phyloP scores from a whole-genome alignment of 2,113 vertebrate genomes.

The Phylloscopus whistleri region DNA sequence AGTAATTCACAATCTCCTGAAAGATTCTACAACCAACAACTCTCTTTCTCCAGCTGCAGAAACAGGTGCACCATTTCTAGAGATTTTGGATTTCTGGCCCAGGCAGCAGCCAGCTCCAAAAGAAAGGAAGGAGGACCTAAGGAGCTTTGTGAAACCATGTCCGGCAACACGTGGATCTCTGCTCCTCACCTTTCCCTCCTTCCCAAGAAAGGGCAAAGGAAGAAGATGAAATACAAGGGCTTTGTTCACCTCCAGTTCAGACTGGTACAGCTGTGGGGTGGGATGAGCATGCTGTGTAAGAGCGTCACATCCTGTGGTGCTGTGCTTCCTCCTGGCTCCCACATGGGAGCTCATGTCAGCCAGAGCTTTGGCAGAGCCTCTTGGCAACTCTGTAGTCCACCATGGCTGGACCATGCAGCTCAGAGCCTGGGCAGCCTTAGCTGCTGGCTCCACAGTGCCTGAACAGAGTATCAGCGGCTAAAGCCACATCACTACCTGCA shows the following conservation, averaged over 20 bases:
- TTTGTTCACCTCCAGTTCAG: neutral
- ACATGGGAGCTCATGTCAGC: neutral
- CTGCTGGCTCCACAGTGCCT: neutral
- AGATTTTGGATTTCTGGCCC: neutral
- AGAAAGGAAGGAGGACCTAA: neutral
- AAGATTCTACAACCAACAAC: neutral
- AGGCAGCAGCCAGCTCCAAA: neutral
- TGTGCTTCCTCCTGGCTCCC: neutral
- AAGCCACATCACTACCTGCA: neutral
- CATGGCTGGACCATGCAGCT: accelerated
- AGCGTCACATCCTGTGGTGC: accelerated
- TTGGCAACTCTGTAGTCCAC: no score
- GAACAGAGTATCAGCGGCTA: neutral
- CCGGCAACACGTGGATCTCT: neutral
- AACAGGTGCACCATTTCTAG: neutral
- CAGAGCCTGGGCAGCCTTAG: neutral
- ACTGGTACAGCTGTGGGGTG: neutral
- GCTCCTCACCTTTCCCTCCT: neutral
- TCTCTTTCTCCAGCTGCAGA: neutral
- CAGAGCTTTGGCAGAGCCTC: accelerated
- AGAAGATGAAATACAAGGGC: neutral
- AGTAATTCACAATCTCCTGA: neutral
- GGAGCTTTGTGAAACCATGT: neutral
- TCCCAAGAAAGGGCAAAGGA: neutral
- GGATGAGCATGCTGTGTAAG: neutral